phyloP scores from a whole-genome alignment of 1,140 invertebrate genomes.

The Drosophila sucinea region DNA sequence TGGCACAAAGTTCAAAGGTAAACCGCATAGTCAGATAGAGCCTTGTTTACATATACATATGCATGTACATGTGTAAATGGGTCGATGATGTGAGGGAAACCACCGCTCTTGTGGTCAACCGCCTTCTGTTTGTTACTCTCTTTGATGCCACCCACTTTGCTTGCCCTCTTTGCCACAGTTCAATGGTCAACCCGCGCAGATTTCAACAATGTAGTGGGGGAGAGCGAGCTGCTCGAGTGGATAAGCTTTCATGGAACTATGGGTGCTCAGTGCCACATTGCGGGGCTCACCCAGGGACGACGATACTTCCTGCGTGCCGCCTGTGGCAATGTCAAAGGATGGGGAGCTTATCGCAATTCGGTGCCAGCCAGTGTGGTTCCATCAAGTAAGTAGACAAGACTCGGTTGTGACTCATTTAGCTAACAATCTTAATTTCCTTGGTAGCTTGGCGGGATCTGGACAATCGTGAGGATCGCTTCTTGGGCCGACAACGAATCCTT shows the following conservation, averaged over 20 bases:
- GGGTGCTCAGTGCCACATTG: slow-evolving; percentile 87
- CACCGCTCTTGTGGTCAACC: slow-evolving; percentile 27
- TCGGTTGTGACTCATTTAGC: background rate
- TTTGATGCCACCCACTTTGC: slow-evolving; percentile 10
- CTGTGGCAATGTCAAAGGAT: slow-evolving; percentile 95
- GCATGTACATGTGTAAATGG: background rate
- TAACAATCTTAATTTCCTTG: background rate
- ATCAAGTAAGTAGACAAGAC: slow-evolving; percentile 88
- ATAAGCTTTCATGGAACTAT: slow-evolving; percentile 86
- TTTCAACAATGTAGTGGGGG: slow-evolving; percentile 90
- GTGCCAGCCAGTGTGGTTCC: slow-evolving; percentile 92
- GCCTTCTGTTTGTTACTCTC: slow-evolving; percentile 25
- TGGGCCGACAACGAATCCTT: slow-evolving; percentile 88
- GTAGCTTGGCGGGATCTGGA: slow-evolving; percentile 92
- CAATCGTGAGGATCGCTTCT: slow-evolving; percentile 85
- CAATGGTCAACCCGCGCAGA: slow-evolving; percentile 94
- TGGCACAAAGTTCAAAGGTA: slow-evolving; percentile 95
- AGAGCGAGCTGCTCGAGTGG: slow-evolving; percentile 89
- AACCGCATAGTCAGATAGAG: slow-evolving; percentile 25
- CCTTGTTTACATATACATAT: background rate
- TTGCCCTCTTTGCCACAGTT: slow-evolving; percentile 83
- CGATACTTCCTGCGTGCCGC: slow-evolving; percentile 94
- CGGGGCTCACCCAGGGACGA: slow-evolving; percentile 90
- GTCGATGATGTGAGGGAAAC: slow-evolving; percentile 20
- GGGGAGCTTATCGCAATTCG: slow-evolving; percentile 89